Conservation (phyloP, 2,797 vertebrate species). For the Ptychobarbus kaznakovi region DNA sequence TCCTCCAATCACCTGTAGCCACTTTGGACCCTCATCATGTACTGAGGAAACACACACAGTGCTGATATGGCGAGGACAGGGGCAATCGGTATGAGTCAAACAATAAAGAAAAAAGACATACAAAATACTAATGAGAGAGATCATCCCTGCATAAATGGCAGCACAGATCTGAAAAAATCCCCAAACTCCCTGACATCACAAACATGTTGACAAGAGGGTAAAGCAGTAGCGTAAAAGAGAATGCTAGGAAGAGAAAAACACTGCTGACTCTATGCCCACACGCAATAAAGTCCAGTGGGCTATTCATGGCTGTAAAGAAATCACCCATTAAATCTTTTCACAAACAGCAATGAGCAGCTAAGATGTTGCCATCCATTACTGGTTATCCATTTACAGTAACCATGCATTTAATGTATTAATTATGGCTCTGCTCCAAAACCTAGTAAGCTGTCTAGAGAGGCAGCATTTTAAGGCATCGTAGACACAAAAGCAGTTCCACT, state of each 20-base stretch:
- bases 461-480: constrained; percentile 2
- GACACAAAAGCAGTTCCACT: background rate
- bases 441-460: background rate
- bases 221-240: background rate
- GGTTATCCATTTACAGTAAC: background rate
- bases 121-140: background rate
- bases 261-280: constrained; percentile 11
- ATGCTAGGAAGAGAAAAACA: background rate
- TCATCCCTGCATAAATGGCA: background rate
- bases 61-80: constrained; percentile 2
- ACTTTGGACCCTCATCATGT: background rate
- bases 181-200: background rate
- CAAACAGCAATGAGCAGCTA: constrained; percentile 4
- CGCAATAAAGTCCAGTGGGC: background rate
- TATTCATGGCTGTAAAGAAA: constrained; percentile 32
- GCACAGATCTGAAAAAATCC: background rate
- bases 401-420: constrained; percentile 20
- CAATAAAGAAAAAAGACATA: background rate
- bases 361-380: constrained; percentile 27
- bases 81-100: background rate
- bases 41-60: background rate
- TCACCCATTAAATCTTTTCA: constrained; percentile 32
- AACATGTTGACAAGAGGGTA: constrained; percentile 8
- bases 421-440: constrained; percentile 31
- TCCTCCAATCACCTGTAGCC: background rate